phyloP scores from a whole-genome alignment of 2,888 invertebrate species.

The Drosophila birchii region DNA sequence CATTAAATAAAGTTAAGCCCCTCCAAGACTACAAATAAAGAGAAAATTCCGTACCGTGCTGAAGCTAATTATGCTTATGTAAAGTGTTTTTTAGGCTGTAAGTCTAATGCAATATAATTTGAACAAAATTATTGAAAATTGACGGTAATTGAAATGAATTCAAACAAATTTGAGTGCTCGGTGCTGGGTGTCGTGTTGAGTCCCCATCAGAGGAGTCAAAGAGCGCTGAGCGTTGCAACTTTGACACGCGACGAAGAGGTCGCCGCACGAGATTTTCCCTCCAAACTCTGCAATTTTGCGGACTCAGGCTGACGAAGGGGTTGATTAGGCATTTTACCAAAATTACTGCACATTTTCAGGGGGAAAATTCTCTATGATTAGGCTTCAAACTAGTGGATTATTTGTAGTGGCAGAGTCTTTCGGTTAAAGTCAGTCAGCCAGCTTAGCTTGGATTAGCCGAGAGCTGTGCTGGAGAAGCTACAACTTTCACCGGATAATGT shows the following conservation, averaged over 20 bases:
- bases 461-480: not conserved
- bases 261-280: constrained; percentile 12
- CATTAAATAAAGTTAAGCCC: not conserved
- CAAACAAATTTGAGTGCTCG: constrained; percentile 77
- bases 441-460: constrained; percentile 6
- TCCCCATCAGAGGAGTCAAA: constrained; percentile 68
- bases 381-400: constrained; percentile 47
- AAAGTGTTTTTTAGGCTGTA: constrained; percentile 36
- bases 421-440: not conserved
- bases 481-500: constrained; percentile 28
- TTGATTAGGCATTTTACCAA: constrained; percentile 73
- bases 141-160: constrained; percentile 80
- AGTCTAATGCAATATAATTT: constrained; percentile 76
- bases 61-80: constrained; percentile 52
- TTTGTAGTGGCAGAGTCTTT: constrained; percentile 31
- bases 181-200: constrained; percentile 63
- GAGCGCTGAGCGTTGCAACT: constrained; percentile 59
- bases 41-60: constrained; percentile 26
- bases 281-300: constrained; percentile 56
- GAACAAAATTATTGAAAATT: constrained; percentile 78
- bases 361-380: constrained; percentile 59
- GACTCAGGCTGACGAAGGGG: constrained; percentile 12
- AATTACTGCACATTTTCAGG: constrained; percentile 56
- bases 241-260: constrained; percentile 63
- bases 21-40: not conserved